These are phyloP conservation scores for Carassius gibelio DNA, from an alignment of 2,113 vertebrate species.

Conservation along the genomic window DNA sequence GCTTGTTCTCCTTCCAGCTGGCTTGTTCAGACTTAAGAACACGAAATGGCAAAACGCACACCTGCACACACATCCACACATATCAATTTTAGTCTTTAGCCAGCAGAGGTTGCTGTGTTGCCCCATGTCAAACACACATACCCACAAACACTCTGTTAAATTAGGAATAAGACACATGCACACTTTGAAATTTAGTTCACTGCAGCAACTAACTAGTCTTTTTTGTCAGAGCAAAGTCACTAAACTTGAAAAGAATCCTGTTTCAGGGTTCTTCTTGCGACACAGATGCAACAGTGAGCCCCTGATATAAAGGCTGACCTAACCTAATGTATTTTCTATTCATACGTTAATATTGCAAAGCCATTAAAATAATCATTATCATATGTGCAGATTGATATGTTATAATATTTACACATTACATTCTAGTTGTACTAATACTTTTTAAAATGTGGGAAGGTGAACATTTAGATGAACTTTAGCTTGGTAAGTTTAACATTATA, in stretches of 20 bases:
- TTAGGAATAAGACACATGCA: not conserved
- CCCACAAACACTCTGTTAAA: not conserved
- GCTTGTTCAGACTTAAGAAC: not conserved
- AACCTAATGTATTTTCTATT: not conserved
- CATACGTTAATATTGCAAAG: not conserved
- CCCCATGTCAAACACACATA: constrained; percentile 31
- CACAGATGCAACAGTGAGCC: no score
- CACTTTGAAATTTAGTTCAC: not conserved
- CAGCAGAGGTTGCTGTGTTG: constrained; percentile 58
- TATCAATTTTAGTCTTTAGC: constrained; percentile 44
- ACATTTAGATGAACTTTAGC: no score
- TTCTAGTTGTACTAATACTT: not conserved
- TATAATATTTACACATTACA: not conserved
- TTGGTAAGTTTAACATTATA: not conserved
- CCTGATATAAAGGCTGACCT: not conserved
- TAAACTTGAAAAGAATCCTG: not conserved
- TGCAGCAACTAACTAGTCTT: not conserved
- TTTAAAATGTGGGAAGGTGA: not conserved
- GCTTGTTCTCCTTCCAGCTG: constrained; percentile 15
- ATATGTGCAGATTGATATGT: not conserved
- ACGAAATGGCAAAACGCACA: not conserved
- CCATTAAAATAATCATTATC: not conserved
- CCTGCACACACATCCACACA: not conserved
- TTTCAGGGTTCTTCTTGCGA: no score
- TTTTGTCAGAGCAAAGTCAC: no score